phyloP scores from a whole-genome alignment of 30 jellyfish, hydroid and myxozoan species.

The Chrysaora quinquecirrha region DNA sequence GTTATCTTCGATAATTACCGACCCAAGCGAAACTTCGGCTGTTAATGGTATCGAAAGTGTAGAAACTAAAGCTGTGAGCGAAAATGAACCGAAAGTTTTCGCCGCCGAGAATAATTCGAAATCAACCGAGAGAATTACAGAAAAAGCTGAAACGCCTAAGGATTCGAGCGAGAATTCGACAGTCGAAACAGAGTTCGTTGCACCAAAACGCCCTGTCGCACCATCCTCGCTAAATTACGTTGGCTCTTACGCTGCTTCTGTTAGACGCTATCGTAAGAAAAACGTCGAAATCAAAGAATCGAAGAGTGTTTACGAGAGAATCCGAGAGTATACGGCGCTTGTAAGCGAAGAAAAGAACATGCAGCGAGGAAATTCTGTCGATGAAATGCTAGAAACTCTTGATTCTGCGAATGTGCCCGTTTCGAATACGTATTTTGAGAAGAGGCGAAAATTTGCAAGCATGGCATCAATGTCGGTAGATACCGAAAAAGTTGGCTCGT shows the following conservation, averaged over 20 bases:
- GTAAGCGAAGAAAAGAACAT: slow-evolving; percentile 59
- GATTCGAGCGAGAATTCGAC: neutral
- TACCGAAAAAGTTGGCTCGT: slow-evolving; percentile 13
- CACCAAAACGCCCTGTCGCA: slow-evolving; percentile 58
- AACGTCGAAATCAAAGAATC: slow-evolving; percentile 61
- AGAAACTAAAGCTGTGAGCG: neutral
- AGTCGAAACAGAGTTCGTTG: neutral
- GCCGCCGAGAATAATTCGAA: neutral
- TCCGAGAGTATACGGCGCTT: slow-evolving; percentile 73
- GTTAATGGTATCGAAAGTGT: neutral
- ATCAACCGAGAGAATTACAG: neutral
- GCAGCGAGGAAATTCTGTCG: slow-evolving; percentile 46
- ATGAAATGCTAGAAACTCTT: slow-evolving; percentile 75
- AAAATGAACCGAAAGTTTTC: neutral
- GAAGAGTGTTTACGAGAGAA: slow-evolving; percentile 75
- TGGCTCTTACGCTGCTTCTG: slow-evolving; percentile 57
- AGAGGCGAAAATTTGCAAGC: slow-evolving; percentile 65
- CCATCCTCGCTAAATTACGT: slow-evolving; percentile 69
- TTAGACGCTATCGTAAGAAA: slow-evolving; percentile 56
- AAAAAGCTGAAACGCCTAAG: neutral
- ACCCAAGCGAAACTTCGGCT: neutral
- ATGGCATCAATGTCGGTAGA: slow-evolving; percentile 34
- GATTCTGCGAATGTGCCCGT: slow-evolving; percentile 54
- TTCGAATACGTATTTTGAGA: slow-evolving; percentile 42
- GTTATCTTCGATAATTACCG: neutral